A percentile compares a stretch with the other conserved stretches of the same genome.
phyloP scores from a whole-genome alignment of 2,113 vertebrate genomes.

The Poeciliopsis prolifica region DNA sequence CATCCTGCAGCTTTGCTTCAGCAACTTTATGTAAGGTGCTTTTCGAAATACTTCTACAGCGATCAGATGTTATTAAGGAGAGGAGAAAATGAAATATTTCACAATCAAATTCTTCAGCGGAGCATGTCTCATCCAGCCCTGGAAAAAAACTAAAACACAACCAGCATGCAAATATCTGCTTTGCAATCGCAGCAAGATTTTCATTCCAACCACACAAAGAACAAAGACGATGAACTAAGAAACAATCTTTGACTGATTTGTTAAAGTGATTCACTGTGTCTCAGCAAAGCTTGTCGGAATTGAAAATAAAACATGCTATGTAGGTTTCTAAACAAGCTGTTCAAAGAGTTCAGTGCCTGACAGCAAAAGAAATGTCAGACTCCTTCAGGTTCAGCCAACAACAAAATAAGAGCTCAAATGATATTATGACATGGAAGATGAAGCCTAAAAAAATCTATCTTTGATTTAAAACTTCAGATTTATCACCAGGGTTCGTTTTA shows the following conservation, averaged over 20 bases:
- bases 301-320: background rate
- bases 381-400: background rate
- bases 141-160: background rate
- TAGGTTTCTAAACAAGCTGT: background rate
- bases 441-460: background rate
- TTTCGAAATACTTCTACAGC: conserved; percentile 17
- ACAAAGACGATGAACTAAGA: background rate
- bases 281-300: background rate
- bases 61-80: conserved; percentile 45
- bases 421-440: background rate
- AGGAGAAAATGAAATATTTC: conserved; percentile 30
- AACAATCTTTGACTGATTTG: background rate
- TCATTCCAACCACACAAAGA: conserved; percentile 1
- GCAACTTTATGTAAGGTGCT: background rate
- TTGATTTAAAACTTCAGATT: conserved; percentile 2
- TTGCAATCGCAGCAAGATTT: conserved; percentile 8
- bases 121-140: conserved; percentile 38
- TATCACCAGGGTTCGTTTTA: conserved; percentile 1
- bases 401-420: conserved; percentile 11
- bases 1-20: background rate
- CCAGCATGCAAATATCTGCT: conserved; percentile 41
- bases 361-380: background rate
- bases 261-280: background rate
- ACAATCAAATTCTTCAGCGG: conserved; percentile 27
- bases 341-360: background rate